Conservation (phyloP, 2,888 invertebrate species). For the Antheraea assamensis region DNA sequence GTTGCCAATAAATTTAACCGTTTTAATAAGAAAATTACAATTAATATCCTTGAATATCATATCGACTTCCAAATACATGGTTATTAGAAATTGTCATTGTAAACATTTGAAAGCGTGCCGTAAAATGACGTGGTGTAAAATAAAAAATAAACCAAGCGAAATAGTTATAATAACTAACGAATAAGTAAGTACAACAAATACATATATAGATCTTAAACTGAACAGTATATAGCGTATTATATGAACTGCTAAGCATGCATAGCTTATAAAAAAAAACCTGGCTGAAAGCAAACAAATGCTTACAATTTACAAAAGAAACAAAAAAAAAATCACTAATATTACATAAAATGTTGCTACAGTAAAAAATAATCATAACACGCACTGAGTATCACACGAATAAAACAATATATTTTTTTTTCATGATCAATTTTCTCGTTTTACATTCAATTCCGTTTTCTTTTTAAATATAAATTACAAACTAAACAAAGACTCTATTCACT, state of each 20-base stretch:
- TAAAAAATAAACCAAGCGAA: conserved; percentile 56
- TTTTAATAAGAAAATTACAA: not conserved
- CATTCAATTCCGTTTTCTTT: conserved; percentile 23
- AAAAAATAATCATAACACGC: conserved; percentile 52
- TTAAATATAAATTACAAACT: conserved; percentile 21
- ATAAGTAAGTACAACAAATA: conserved; percentile 80
- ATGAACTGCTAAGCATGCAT: conserved; percentile 82
- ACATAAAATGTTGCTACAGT: conserved; percentile 40
- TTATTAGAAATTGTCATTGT: conserved; percentile 63
- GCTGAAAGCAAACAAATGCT: conserved; percentile 81
- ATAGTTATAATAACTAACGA: conserved; percentile 62
- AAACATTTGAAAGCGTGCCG: conserved; percentile 83
- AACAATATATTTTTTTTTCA: conserved; percentile 3
- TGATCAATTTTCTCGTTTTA: conserved; percentile 17
- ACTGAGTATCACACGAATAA: conserved; percentile 59
- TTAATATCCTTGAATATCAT: conserved; percentile 31
- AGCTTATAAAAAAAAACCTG: conserved; percentile 57
- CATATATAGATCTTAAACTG: conserved; percentile 65
- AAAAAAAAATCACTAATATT: conserved; percentile 41
- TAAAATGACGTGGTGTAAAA: conserved; percentile 62
- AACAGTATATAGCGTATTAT: conserved; percentile 72
- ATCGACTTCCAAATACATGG: conserved; percentile 67
- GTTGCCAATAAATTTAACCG: not conserved
- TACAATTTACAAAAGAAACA: conserved; percentile 79
- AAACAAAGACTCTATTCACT: conserved; percentile 18